These are phyloP conservation scores for Drosophila aldrichi DNA, from an alignment of 2,888 invertebrate species.

Conservation along the genomic window DNA sequence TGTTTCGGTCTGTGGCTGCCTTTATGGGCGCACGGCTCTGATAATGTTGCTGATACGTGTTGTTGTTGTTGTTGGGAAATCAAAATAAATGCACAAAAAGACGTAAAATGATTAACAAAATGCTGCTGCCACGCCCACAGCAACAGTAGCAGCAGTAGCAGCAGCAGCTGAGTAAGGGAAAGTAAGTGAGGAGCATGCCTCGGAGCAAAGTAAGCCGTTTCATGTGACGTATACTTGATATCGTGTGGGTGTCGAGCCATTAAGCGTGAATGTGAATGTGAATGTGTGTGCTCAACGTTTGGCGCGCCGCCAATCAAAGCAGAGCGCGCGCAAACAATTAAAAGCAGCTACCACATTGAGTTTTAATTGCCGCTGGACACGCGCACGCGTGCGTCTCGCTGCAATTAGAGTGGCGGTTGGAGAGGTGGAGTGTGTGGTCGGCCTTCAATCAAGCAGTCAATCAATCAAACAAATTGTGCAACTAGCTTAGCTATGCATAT, in stretches of 20 bases:
- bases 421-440: not conserved
- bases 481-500: constrained; percentile 72
- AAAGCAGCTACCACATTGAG: constrained; percentile 58
- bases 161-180: too few relatives aligned
- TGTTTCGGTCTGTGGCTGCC: constrained; percentile 33
- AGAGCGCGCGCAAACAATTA: constrained; percentile 68
- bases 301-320: constrained; percentile 66
- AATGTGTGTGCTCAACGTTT: constrained; percentile 53
- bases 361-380: constrained; percentile 76
- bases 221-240: constrained; percentile 35
- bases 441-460: constrained; percentile 66
- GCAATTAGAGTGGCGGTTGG: constrained; percentile 9
- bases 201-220: constrained; percentile 15
- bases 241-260: constrained; percentile 54
- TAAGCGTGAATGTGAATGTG: constrained; percentile 57
- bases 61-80: constrained; percentile 18
- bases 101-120: constrained; percentile 69
- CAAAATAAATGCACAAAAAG: constrained; percentile 58
- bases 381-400: constrained; percentile 44
- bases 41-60: constrained; percentile 33
- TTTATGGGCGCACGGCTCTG: constrained; percentile 41
- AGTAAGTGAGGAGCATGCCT: not conserved
- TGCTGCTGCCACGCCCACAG: constrained; percentile 21
- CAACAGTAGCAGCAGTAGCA: too few relatives aligned
- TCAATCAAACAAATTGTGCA: constrained; percentile 74